Base-by-base conservation (phyloP, 1,140 invertebrate species). In the Octopus sinensis region DNA sequence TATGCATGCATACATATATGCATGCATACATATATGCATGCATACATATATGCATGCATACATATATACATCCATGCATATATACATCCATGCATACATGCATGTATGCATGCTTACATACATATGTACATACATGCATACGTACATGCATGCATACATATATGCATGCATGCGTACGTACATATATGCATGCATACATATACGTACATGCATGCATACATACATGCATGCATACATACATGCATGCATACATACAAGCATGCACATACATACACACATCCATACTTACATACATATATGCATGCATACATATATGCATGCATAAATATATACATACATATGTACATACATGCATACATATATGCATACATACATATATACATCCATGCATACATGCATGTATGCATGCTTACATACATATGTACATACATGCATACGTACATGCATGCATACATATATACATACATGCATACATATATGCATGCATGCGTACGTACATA, bases 201-300 rank as follows among this genome's bases (percentile, higher is more conserved):
- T 79, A 79, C 23, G 53, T 79, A 79, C 23, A 79, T 79, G 53
- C 23, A 79, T 79, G 53, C 23, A 79, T 79, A 79, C 23, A 79
- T 79, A 79, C 23, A 79, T 79, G 53, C 23, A 54, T 79, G 53
- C 23, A 79, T 79, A 54, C 23, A 79, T 79, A 79, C 23, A 79
- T 54, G 53, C 53, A 54, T 79, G 53, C 23, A 79, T 79, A 79
- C 23, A 79, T 79, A 54, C 23, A 54, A 51, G 23, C 23, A 79
- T 79, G 53, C 23, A 79, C 23, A 79, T 79, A 79, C 23, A 79
- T 79, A 79, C 23, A 79, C 53, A 79, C 23, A 79, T 79, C 12
- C 23, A 79, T 54, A 79, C 23, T 10, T 79, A 79, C 23, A 79
- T 79, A 79, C 23, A 79, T 79, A 54, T 53, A 54, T 53, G 23